phyloP scores from a whole-genome alignment of 1,140 invertebrate genomes.

The Drosophila ficusphila region DNA sequence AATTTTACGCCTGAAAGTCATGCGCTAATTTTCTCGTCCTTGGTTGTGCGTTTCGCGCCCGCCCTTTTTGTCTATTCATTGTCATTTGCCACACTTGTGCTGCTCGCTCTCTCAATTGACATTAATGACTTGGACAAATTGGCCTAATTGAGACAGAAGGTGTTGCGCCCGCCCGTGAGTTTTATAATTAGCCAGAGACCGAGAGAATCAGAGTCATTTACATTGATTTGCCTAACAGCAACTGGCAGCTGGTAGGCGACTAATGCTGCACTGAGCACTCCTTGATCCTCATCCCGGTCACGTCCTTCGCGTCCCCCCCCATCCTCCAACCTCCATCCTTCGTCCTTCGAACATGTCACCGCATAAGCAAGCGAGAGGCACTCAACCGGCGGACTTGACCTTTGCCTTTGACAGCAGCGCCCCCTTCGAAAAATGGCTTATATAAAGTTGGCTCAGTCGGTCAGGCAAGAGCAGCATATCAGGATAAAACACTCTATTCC shows the following conservation, averaged over 20 bases:
- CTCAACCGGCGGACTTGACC: constrained; percentile 47
- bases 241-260: background rate
- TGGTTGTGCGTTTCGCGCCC: background rate
- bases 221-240: constrained; percentile 30
- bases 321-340: too few species aligned
- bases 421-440: constrained; percentile 36
- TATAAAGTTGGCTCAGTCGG: constrained; percentile 31
- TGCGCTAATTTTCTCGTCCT: constrained; percentile 73
- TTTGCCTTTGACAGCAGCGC: constrained; percentile 45
- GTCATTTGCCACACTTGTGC: constrained; percentile 68
- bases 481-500: constrained; percentile 48
- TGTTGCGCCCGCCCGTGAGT: constrained; percentile 30
- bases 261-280: constrained; percentile 5
- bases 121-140: constrained; percentile 74
- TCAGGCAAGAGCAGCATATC: constrained; percentile 34
- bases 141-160: constrained; percentile 69
- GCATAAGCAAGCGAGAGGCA: constrained; percentile 42
- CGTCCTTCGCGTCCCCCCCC: too few species aligned
- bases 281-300: constrained; percentile 36
- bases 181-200: constrained; percentile 73
- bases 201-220: constrained; percentile 11
- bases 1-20: constrained; percentile 81
- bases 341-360: constrained; percentile 36
- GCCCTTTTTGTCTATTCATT: constrained; percentile 73
- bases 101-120: constrained; percentile 59